Base-by-base conservation (phyloP, 2,113 vertebrate genomes). In the Microtus richardsoni region DNA sequence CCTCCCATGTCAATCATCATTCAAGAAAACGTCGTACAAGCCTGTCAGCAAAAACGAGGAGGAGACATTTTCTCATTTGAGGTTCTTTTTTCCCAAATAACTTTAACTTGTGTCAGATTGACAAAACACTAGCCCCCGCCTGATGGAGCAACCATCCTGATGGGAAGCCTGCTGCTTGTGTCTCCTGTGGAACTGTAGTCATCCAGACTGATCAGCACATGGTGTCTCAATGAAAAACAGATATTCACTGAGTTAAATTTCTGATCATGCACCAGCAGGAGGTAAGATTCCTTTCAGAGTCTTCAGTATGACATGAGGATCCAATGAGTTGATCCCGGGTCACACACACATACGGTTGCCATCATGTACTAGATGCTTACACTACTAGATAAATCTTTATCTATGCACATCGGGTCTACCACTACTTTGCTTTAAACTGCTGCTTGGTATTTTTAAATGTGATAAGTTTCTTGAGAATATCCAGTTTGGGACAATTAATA, bases 401-500 rank as follows among this genome's bases (percentile, higher is more conserved):
- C 49, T 12, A n/a, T 74, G 28, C 9, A 62, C 28, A 39, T 83
- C 0, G 88, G 10, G n/a, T 80, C 74, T 58, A 49, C 7, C 66
- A 39, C 36, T n/a, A 80, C 88, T 74, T 58, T 80, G 3, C 36
- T 64, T 95, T 94, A 85, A 91, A 89, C 5, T 22, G 11, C 26
- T 62, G 6, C 21, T 4, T 39, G 6, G 8, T 52, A 93, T 54
- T 77, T 41, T 36, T 89, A 92, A 74, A 13, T 78, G n/a, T 52
- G 12, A 91, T 62, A 92, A 89, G 64, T 21, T 58, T 9, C 47
- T 33, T 74, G 33, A 26, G 14, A 71, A 66, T 68, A 86, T 91
- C 68, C 41, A 94, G 30, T 39, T 73, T 41, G n/a, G 14, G 10
- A 13, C 30, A 96, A 95, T 80, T 92, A 95, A 92, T 84, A 86